Evolutionary conservation across 2,888 invertebrate species (phyloP), one percentile per base, ranked within the genome.

Genomic region (Rhamnusium bicolor): DNA sequence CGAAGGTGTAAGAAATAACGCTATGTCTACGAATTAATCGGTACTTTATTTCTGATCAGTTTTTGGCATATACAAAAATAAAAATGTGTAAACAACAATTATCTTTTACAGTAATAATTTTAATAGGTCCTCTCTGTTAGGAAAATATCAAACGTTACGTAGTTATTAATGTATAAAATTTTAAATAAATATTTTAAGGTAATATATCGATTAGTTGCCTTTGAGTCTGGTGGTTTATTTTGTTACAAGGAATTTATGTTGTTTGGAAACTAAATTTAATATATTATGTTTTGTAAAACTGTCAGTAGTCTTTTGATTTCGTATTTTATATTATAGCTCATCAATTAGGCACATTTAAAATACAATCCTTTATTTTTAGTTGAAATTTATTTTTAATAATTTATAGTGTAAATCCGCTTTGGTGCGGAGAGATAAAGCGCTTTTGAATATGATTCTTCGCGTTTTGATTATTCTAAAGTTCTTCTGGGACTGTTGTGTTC

Each of bases 211-310:
- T 65, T 65, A 46, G 56, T 67, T 56, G 56, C 67, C 67, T 67
- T 67, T 67, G 67, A 67, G 56, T 54, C 21, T 14, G 21, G 24
- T 18, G 67, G 62, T 67, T 51, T 69, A 61, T 69, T 69, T 69
- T 69, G 49, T 46, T 58, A 61, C 69, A 51, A 62, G 32, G 69
- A 67, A 69, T 69, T 69, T 69, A 69, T 69, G 69, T 69, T 69
- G 69, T 69, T 69, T 69, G 61, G 69, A 69, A 69, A 18, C 61
- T 61, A 61, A 69, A 61, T 69, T 61, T 69, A 69, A 69, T 53
- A 61, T 54, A 62, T 69, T 69, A 69, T 67, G 67, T 67, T 67
- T 67, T 67, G 56, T 67, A 67, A 67, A 67, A 51, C 67, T 67
- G 67, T 67, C 67, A 10, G 56, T 56, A 46, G 56, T 67, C 67